Conservation (phyloP, 2,113 vertebrate species). For the Felis catus region F.catus_Fca126_mat1.0 CM031413.1:80954501-80955000, state of each 20-base stretch:
- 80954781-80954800: neutral
- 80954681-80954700: neutral
- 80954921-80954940: no score
- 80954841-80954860: neutral
- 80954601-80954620: neutral
- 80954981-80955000: no score
- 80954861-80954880: neutral
- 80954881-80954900: neutral
- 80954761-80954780: neutral
- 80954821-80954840: neutral
- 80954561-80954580: neutral
- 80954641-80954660: neutral
- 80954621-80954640: neutral
- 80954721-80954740: neutral
- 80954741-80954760: neutral
- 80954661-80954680: neutral
- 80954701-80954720: neutral
- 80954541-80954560: slow-evolving; percentile 15
- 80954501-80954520: neutral
- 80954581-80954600: neutral
- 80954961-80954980: no score
- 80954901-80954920: neutral
- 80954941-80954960: no score
- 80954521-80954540: neutral
- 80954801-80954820: neutral